phyloP scores from a whole-genome alignment of 2,113 vertebrate genomes.

The Heterotilapia buettikoferi region DNA sequence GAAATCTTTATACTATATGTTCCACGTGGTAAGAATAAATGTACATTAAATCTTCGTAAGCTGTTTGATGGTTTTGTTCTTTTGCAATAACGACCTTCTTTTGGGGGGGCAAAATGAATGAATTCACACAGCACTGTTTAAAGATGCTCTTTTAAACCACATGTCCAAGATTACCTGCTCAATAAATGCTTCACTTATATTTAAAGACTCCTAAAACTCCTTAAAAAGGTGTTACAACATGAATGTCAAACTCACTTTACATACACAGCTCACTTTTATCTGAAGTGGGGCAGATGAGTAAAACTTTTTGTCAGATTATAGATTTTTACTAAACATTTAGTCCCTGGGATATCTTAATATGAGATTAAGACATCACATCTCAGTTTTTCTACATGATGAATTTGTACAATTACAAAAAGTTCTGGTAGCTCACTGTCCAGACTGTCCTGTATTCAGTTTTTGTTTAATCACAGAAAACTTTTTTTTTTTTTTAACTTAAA shows the following conservation, averaged over 20 bases:
- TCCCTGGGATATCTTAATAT: neutral
- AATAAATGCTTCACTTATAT: neutral
- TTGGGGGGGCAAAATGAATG: neutral
- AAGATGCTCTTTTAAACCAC: neutral
- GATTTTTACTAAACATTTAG: neutral
- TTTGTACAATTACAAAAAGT: neutral
- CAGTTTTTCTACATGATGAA: neutral
- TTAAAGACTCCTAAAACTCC: neutral
- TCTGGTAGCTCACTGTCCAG: neutral
- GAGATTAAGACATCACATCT: neutral
- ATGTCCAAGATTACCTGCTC: neutral
- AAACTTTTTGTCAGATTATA: neutral
- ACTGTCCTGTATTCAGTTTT: neutral
- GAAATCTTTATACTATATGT: constrained; percentile 99
- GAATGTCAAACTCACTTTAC: neutral
- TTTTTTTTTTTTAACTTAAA: neutral
- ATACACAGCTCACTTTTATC: neutral
- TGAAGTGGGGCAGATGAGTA: neutral
- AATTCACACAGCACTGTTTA: neutral
- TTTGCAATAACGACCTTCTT: neutral
- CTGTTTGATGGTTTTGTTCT: constrained; percentile 92
- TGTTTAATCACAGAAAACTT: neutral
- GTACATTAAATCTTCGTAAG: constrained; percentile 99
- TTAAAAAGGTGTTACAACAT: neutral
- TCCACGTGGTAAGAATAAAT: constrained; percentile 99